Conservation (phyloP, 2,797 vertebrate genomes). For the Aulostomus chinensis region DNA sequence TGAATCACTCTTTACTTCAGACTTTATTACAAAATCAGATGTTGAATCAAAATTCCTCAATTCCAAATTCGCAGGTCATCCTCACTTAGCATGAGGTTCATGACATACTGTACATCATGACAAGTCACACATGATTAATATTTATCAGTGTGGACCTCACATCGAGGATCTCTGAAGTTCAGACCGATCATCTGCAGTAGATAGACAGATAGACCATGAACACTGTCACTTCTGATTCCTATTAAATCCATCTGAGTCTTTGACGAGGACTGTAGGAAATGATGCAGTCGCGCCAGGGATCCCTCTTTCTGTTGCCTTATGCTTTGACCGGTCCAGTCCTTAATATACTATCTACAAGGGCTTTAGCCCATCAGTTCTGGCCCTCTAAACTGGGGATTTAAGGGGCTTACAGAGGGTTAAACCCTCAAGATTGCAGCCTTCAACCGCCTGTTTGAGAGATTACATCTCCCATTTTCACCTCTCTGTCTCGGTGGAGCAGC, state of each 20-base stretch:
- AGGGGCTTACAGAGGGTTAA: slow-evolving; percentile 61
- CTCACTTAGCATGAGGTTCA: no score
- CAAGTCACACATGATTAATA: background rate
- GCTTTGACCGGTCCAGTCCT: slow-evolving; percentile 32
- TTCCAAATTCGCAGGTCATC: no score
- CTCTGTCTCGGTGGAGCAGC: slow-evolving; percentile 40
- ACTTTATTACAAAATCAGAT: no score
- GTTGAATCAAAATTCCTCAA: no score
- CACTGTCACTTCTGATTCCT: background rate
- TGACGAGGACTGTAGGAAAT: background rate
- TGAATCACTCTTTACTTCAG: background rate
- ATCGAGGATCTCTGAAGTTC: no score
- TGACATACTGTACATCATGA: background rate
- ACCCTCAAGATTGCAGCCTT: slow-evolving; percentile 53
- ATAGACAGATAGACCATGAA: background rate
- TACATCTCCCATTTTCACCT: slow-evolving; percentile 71
- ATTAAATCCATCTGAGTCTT: slow-evolving; percentile 7
- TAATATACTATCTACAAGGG: slow-evolving; percentile 22
- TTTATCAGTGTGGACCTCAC: no score
- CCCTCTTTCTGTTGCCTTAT: slow-evolving; percentile 14
- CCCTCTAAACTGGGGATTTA: slow-evolving; percentile 67
- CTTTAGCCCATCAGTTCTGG: slow-evolving; percentile 63
- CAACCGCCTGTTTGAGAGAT: slow-evolving; percentile 58
- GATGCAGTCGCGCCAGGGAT: background rate
- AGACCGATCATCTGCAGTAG: no score